Conservation (phyloP, 92 coral and sea anemone species). For the Ricordea florida region DNA sequence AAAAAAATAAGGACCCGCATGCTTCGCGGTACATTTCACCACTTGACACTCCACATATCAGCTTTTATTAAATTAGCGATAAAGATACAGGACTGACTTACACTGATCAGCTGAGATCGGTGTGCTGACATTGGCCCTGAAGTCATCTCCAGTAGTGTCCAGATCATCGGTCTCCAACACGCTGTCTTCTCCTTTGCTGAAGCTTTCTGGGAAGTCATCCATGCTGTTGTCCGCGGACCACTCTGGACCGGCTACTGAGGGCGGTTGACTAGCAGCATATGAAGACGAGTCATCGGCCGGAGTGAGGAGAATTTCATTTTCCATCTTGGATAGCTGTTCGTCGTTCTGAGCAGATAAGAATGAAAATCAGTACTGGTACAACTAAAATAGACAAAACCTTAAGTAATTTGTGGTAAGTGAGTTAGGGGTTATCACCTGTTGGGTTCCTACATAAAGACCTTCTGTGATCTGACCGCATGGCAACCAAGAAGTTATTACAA, state of each 20-base stretch:
- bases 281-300: constrained; percentile 92
- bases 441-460: too few species aligned
- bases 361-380: too few species aligned
- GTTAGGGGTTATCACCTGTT: too few species aligned
- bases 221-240: constrained; percentile 90
- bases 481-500: too few species aligned
- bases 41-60: too few species aligned
- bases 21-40: too few species aligned
- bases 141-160: constrained; percentile 38
- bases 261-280: constrained; percentile 95
- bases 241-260: constrained; percentile 88
- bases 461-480: too few species aligned
- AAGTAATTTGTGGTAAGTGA: too few species aligned
- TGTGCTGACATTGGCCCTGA: constrained; percentile 14
- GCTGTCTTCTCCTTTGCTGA: constrained; percentile 85
- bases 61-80: too few species aligned
- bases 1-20: too few species aligned
- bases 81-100: neutral
- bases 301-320: constrained; percentile 74
- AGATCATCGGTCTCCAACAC: constrained; percentile 66
- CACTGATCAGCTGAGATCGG: constrained; percentile 30
- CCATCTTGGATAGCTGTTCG: constrained; percentile 83
- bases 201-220: constrained; percentile 93
- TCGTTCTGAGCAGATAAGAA: too few species aligned
- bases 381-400: too few species aligned